Percentiles rank a stretch among this genome's conserved stretches.
These are phyloP conservation scores for Raja brachyura DNA, from an alignment of 2,113 vertebrate genomes.

Conservation along the genomic window DNA sequence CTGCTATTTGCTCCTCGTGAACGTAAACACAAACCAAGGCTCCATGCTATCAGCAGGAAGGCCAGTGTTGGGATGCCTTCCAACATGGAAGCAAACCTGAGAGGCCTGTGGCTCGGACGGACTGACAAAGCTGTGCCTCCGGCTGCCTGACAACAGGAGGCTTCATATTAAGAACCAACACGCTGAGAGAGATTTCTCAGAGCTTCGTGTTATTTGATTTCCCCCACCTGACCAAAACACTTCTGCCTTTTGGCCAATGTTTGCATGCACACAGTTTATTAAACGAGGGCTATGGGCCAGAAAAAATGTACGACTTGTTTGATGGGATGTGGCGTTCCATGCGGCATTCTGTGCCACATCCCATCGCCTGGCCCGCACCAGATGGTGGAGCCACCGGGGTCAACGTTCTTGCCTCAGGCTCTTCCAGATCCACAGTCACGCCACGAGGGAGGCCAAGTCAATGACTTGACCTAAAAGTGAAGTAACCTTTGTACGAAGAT, in stretches of 20 bases:
- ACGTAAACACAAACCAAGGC: not conserved
- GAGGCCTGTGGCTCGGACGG: not conserved
- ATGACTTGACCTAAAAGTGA: not conserved
- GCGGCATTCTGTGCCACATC: not conserved
- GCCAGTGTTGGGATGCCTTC: not conserved
- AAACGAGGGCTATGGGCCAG: not conserved
- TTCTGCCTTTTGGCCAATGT: not conserved
- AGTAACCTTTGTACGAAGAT: not conserved
- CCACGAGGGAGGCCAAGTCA: not conserved
- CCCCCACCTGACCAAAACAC: not conserved
- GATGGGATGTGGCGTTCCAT: conserved; percentile 6
- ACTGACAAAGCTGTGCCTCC: not conserved
- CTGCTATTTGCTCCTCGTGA: not conserved
- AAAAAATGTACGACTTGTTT: conserved; percentile 7
- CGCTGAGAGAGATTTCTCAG: not conserved
- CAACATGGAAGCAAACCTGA: conserved; percentile 1
- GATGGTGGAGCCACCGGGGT: not conserved
- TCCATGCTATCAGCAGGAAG: not conserved
- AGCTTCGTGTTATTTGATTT: not conserved
- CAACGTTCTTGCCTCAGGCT: not conserved
- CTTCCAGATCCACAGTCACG: not conserved
- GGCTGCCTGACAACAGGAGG: not conserved
- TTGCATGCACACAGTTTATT: conserved; percentile 5
- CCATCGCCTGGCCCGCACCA: not conserved
- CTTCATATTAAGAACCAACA: not conserved